phyloP scores from a whole-genome alignment of 2,888 invertebrate genomes.

The Myopa tessellatipennis region DNA sequence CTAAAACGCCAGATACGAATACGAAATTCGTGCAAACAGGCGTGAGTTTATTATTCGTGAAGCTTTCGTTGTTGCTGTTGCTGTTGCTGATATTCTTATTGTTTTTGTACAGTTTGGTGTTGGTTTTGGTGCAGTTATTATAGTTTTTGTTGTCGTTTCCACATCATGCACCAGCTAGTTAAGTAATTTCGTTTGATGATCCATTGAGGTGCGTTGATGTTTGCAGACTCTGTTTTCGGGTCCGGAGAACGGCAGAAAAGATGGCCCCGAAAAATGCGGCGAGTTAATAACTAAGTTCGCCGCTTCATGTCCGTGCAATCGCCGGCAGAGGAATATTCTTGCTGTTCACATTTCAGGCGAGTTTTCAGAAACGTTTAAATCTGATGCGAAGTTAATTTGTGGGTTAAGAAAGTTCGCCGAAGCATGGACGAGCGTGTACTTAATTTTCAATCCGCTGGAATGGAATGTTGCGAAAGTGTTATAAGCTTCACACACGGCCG shows the following conservation, averaged over 20 bases:
- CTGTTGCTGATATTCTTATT: conserved; percentile 30
- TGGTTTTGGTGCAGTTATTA: neutral
- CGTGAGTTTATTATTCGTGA: conserved; percentile 53
- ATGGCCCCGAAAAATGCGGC: conserved; percentile 19
- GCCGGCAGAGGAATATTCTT: neutral
- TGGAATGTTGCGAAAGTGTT: conserved; percentile 7
- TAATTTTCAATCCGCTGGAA: neutral
- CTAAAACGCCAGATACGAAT: conserved; percentile 40
- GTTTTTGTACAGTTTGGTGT: neutral
- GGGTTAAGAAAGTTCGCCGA: conserved; percentile 37
- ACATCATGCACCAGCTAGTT: conserved; percentile 40
- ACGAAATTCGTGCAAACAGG: conserved; percentile 40
- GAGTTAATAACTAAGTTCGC: conserved; percentile 23
- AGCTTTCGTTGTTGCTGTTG: conserved; percentile 24
- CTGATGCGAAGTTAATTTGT: conserved; percentile 65
- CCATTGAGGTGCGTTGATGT: conserved; percentile 43
- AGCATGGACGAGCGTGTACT: neutral
- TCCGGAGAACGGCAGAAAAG: neutral
- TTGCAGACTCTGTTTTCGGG: conserved; percentile 23
- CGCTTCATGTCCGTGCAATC: conserved; percentile 11
- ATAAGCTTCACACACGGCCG: conserved; percentile 2
- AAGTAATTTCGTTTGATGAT: conserved; percentile 52
- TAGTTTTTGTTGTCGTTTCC: conserved; percentile 1
- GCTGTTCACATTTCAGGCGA: conserved; percentile 32
- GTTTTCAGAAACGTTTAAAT: conserved; percentile 66